Base-by-base conservation (phyloP, 2,888 invertebrate species). In the Neria commutata region DNA sequence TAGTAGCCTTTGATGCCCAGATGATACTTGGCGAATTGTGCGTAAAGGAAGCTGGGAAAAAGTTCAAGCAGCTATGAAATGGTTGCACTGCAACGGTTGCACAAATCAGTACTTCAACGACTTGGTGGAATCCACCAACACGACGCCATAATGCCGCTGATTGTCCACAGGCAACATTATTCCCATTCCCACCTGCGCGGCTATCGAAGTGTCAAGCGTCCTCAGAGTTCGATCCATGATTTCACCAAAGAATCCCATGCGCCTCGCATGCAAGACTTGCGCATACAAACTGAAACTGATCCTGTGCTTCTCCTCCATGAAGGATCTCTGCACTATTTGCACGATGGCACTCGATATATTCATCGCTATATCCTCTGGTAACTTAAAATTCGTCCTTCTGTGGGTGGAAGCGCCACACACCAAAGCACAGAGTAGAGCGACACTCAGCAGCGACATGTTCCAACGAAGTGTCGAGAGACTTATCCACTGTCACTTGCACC, bases 41-140 rank as follows among this genome's bases (percentile, higher is more conserved):
- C 16, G 40, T 68, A 68, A 1, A 68, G 48, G 21, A 46, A 58
- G 21, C 68, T 68, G 37, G 1, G 48, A 55, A 19, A 24, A 24
- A 10, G 14, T n/a, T 29, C 6, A 11, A 11, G 5, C 5, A 29
- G 5, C 11, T 8, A 29, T 8, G 5, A 29, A 29, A 29, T 29
- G 11, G 11, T n/a, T n/a, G n/a, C n/a, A n/a, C 5, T 29, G 11
- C 29, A 29, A 29, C 11, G 11, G 11, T 29, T 11, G 29, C 5
- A 5, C 5, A 14, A 26, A 23, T 24, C n/a, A 29, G 14, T 45
- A 58, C 55, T 49, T 21, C 23, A 73, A 45, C 1, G 71, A 64
- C 14, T 54, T 46, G 1, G 40, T 23, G 0, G 72, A 67, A 53
- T 73, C 73, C 4, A 71, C 71, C n/a, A 65, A 49, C 1, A 73